Percentiles rank a stretch among this genome's conserved stretches.
phyloP scores from a whole-genome alignment of 2,888 invertebrate species.

The Chromoteleia sp. region DNA sequence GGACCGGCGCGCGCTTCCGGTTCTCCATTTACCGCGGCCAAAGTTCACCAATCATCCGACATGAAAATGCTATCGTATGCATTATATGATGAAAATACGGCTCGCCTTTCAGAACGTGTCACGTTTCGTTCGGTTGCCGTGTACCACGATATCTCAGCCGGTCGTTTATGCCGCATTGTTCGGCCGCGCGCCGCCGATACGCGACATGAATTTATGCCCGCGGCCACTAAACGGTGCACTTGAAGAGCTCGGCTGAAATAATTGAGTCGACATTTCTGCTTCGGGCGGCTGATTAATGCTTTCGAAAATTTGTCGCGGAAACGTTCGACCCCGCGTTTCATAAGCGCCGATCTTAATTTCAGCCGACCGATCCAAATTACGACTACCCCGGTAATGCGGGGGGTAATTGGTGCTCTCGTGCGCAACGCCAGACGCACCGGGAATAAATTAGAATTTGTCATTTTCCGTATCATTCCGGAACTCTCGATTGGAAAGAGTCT shows the following conservation, averaged over 20 bases:
- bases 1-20: constrained; percentile 68
- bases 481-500: too few relatives aligned
- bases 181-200: constrained; percentile 40
- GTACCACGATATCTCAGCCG: constrained; percentile 58
- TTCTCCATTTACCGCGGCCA: constrained; percentile 65
- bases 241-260: constrained; percentile 42
- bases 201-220: constrained; percentile 54
- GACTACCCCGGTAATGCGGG: background rate
- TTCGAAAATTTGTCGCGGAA: constrained; percentile 49
- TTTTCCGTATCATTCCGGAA: too few relatives aligned
- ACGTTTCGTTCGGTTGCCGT: constrained; percentile 63
- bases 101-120: constrained; percentile 67
- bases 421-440: too few relatives aligned
- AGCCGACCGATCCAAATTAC: constrained; percentile 9
- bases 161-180: constrained; percentile 62
- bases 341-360: constrained; percentile 9
- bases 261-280: constrained; percentile 55
- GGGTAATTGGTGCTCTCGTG: background rate
- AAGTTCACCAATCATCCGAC: constrained; percentile 69
- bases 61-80: constrained; percentile 66
- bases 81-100: constrained; percentile 70
- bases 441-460: too few relatives aligned
- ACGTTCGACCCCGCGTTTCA: constrained; percentile 8
- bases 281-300: constrained; percentile 5
- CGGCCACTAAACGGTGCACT: constrained; percentile 24